These are phyloP conservation scores for Agelastica alni DNA, from an alignment of 2,888 invertebrate species.

Conservation along the genomic window DNA sequence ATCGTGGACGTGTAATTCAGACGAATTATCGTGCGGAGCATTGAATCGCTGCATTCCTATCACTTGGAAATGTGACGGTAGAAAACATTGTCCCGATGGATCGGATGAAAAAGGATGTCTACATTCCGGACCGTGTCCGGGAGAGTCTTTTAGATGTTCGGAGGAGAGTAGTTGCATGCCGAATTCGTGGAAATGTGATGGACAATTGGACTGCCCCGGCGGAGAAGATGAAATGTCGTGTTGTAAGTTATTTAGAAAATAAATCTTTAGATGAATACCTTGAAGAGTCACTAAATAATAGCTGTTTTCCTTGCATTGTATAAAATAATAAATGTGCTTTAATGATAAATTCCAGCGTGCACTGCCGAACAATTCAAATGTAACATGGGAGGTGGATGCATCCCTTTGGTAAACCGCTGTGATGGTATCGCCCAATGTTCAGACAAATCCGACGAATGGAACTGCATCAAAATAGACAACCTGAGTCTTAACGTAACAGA, in stretches of 20 bases:
- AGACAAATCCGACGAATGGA: constrained; percentile 68
- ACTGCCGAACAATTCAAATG: constrained; percentile 62
- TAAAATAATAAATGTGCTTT: no score
- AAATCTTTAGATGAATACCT: no score
- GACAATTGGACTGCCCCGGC: constrained; percentile 59
- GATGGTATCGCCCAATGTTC: constrained; percentile 66
- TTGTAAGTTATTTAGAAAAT: no score
- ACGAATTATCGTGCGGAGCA: constrained; percentile 61
- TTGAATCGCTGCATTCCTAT: constrained; percentile 61
- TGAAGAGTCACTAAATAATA: no score
- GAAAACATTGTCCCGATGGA: constrained; percentile 62
- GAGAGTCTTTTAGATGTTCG: constrained; percentile 63
- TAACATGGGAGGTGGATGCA: constrained; percentile 64
- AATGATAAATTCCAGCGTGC: constrained; percentile 60
- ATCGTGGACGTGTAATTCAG: constrained; percentile 59
- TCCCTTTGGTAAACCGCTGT: constrained; percentile 59
- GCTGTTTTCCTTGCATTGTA: no score
- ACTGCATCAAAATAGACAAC: constrained; percentile 53
- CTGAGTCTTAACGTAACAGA: constrained; percentile 22
- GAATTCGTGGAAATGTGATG: constrained; percentile 64
- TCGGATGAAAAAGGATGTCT: constrained; percentile 62
- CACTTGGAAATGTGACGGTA: constrained; percentile 64
- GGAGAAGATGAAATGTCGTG: constrained; percentile 65
- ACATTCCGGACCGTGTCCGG: constrained; percentile 56
- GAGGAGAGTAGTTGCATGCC: constrained; percentile 65